A percentile compares a stretch with the other conserved stretches of the same genome.
phyloP scores from a whole-genome alignment of 2,113 vertebrate species.

The Furnarius figulus region DNA sequence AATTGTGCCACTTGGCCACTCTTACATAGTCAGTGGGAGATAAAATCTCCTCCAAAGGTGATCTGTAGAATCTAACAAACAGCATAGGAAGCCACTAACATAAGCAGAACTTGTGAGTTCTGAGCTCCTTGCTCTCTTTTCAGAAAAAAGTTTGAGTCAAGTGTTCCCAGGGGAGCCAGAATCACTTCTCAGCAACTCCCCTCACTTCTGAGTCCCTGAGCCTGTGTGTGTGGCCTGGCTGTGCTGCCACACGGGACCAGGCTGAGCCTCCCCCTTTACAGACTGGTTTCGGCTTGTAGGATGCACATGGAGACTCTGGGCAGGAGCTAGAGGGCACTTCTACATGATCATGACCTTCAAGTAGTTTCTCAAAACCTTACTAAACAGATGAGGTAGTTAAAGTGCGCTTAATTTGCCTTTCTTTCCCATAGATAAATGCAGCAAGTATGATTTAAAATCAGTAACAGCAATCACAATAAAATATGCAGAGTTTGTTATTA shows the following conservation, averaged over 20 bases:
- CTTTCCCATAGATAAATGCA: not conserved
- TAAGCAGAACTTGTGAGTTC: not conserved
- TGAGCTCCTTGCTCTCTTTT: not conserved
- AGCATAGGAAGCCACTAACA: not conserved
- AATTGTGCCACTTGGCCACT: fast-evolving
- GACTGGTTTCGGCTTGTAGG: not conserved
- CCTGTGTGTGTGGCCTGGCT: not conserved
- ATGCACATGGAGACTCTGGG: fast-evolving
- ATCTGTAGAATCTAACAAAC: not conserved
- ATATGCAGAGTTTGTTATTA: not conserved
- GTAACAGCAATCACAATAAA: not conserved
- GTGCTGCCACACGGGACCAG: not conserved
- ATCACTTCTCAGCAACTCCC: not conserved
- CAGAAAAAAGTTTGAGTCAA: not conserved
- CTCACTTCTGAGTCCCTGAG: not conserved
- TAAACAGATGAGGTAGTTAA: not conserved
- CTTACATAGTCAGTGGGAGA: not conserved
- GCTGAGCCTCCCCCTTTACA: fast-evolving
- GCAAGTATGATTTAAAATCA: not conserved
- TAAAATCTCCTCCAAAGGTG: not conserved
- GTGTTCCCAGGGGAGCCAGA: not conserved
- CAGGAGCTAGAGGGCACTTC: not conserved
- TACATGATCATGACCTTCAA: not conserved
- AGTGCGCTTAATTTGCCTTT: not conserved
- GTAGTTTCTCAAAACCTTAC: not conserved